Evolutionary conservation across 2,888 invertebrate genomes (phyloP).

Genomic region (Drosophila infuscata): DNA sequence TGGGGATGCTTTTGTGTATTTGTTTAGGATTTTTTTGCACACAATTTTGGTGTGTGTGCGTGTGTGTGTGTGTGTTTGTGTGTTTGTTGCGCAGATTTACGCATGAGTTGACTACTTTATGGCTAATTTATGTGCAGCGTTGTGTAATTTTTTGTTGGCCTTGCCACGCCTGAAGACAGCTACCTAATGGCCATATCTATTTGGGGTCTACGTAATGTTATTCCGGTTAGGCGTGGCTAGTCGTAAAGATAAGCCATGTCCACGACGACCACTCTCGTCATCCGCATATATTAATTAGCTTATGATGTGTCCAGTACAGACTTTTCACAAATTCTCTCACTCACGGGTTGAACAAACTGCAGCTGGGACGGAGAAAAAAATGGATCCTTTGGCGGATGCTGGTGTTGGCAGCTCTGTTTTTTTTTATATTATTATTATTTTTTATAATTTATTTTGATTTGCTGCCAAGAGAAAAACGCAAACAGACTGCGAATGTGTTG

Average conservation of each 20-base stretch:
- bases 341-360: slow-evolving; percentile 47
- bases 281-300: slow-evolving; percentile 65
- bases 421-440: slow-evolving; percentile 34
- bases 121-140: slow-evolving; percentile 60
- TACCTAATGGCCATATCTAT: slow-evolving; percentile 35
- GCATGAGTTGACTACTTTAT: slow-evolving; percentile 74
- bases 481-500: slow-evolving; percentile 53
- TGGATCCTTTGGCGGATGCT: slow-evolving; percentile 13
- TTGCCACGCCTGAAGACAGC: slow-evolving; percentile 31
- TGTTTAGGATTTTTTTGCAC: slow-evolving; percentile 51
- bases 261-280: slow-evolving; percentile 19
- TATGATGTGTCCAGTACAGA: slow-evolving; percentile 30
- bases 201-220: slow-evolving; percentile 29
- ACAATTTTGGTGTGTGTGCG: slow-evolving; percentile 1
- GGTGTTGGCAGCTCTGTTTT: slow-evolving; percentile 45
- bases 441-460: slow-evolving; percentile 65
- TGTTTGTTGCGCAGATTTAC: slow-evolving; percentile 46
- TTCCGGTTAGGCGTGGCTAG: slow-evolving; percentile 31
- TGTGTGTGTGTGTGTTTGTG: slow-evolving; percentile 4
- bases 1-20: slow-evolving; percentile 44
- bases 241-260: slow-evolving; percentile 32
- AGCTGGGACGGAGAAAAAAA: neutral
- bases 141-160: slow-evolving; percentile 25
- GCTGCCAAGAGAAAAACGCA: slow-evolving; percentile 42
- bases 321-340: slow-evolving; percentile 24